A percentile compares a stretch with the other conserved stretches of the same genome.
Evolutionary conservation across 2,113 vertebrate genomes (phyloP).

Genomic region (Cervus canadensis): DNA sequence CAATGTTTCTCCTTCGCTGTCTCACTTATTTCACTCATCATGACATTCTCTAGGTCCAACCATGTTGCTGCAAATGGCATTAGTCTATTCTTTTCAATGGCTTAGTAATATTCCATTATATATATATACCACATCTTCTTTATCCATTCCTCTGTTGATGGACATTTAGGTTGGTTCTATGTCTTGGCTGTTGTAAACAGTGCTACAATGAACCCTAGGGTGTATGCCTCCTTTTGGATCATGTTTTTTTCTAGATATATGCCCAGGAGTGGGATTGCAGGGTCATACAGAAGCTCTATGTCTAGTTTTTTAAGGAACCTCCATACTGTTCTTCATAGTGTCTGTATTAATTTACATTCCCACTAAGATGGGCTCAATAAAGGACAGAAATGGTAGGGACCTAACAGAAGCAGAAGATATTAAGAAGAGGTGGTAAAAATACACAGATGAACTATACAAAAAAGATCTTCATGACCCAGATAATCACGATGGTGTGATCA

Average conservation of each 20-base stretch:
- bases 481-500: not conserved
- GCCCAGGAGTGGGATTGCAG: not conserved
- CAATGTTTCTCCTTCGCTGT: not conserved
- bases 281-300: not conserved
- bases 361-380: not conserved
- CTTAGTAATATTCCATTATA: not conserved
- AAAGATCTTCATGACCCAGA: not conserved
- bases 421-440: not conserved
- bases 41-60: not conserved
- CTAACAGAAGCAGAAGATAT: not conserved
- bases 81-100: not conserved
- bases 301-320: not conserved
- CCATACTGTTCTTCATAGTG: not conserved
- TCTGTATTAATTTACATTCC: not conserved
- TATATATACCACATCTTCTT: not conserved
- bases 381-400: not conserved
- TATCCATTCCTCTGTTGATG: not conserved
- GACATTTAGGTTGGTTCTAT: not conserved
- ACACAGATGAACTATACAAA: not conserved
- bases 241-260: not conserved
- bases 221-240: not conserved
- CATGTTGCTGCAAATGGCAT: not conserved
- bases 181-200: not conserved
- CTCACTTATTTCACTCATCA: not conserved
- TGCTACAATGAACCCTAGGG: not conserved